Evolutionary conservation across 2,888 invertebrate species (phyloP).

Genomic region (Drosophila tripunctata): DNA sequence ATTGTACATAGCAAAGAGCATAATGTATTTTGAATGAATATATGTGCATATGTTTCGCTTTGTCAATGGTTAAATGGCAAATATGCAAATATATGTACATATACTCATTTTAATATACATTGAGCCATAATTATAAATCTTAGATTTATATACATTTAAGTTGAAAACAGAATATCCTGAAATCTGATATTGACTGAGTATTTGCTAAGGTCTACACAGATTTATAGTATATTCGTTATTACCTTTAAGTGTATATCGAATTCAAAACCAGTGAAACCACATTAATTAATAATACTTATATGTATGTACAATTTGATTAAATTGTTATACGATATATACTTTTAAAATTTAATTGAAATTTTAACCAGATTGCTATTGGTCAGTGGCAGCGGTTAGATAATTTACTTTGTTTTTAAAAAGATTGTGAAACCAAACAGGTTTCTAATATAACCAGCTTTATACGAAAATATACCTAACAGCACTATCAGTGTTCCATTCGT

Average conservation of each 20-base stretch:
- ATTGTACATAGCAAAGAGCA: neutral
- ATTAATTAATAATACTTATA: no score
- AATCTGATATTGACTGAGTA: conserved; percentile 1
- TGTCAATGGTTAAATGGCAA: neutral
- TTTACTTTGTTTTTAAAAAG: neutral
- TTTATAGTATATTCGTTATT: no score
- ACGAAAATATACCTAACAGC: neutral
- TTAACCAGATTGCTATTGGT: neutral
- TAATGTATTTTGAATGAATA: neutral
- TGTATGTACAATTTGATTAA: no score
- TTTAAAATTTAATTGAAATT: neutral
- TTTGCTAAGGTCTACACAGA: neutral
- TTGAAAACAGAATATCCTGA: neutral
- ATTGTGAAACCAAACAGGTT: neutral
- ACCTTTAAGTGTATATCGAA: no score
- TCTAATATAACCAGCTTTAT: conserved; percentile 1
- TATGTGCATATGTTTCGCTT: neutral
- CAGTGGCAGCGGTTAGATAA: neutral
- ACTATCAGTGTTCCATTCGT: neutral
- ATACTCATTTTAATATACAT: neutral
- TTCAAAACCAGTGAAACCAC: no score
- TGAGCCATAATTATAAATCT: neutral
- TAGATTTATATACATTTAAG: neutral
- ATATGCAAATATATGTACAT: no score
- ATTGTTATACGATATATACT: no score